Evolutionary conservation across 2,113 vertebrate genomes (phyloP), one percentile per base, ranked within the genome.

Genomic region (Diglossa brunneiventris): DNA sequence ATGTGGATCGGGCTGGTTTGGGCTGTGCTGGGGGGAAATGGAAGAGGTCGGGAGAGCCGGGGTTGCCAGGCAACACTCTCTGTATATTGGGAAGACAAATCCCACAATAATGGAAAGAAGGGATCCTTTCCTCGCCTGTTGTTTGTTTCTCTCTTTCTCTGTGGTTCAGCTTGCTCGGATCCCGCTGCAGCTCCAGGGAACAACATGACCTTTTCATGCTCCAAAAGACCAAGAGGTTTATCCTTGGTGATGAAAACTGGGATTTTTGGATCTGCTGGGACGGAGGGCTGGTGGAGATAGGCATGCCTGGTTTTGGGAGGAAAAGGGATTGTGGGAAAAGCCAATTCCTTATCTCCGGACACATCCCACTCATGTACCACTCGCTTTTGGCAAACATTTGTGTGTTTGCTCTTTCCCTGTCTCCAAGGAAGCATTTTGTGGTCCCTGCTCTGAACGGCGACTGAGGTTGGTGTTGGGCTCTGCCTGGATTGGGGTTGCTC

Each of bases 1-100:
- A 0, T 4, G 47, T 1, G 1, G 75, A 47, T 94, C 0, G 7
- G 91, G 80, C 44, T 95, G 44, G 3, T 91, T 61, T 83, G 90
- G 96, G 55, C 41, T 78, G 87, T 49, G 80, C 56, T 92, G 86
- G 59, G 88, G 91, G 91, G 58, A 86, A 88, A 63, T 50, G 69
- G 91, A 86, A 62, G 90, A 93, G 92, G 84, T 94, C 4, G 8
- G 68, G 59, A 95, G 83, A 93, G 81, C 62, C 0, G 2, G 53
- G 31, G 95, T 97, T 97, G 96, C 97, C 94, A 95, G 73, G 97
- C 94, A 97, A 97, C 95, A 7, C 68, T 96, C 74, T 69, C 83
- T 0, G 47, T 88, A 93, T 91, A 94, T 96, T 93, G 83, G 77
- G 83, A 80, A 92, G 95, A 97, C 89, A 96, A 96, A 94, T 95